A percentile compares a stretch with the other conserved stretches of the same genome.
Evolutionary conservation across 2,888 invertebrate species (phyloP).

Genomic region (Xiphydria camelus): DNA sequence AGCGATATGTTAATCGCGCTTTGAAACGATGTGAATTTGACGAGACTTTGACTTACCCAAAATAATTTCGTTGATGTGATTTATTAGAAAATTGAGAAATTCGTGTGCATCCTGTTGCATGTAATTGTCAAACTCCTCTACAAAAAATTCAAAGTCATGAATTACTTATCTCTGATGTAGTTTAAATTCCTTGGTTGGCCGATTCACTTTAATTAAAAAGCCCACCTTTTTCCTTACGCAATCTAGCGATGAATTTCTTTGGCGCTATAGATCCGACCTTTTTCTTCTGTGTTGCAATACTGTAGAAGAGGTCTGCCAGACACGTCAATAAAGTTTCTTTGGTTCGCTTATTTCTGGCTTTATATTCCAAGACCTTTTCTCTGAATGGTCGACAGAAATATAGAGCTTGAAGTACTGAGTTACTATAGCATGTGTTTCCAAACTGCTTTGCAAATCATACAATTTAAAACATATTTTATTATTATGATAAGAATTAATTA

Average conservation of each 20-base stretch:
- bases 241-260: slow-evolving; percentile 97
- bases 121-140: slow-evolving; percentile 99
- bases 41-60: slow-evolving; percentile 72
- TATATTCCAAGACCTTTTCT: slow-evolving; percentile 97
- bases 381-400: slow-evolving; percentile 99
- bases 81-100: slow-evolving; percentile 98
- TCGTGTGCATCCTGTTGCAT: slow-evolving; percentile 99
- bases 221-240: slow-evolving; percentile 96
- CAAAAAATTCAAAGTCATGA: slow-evolving; percentile 53
- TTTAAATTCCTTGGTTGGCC: too few relatives aligned
- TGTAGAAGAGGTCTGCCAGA: slow-evolving; percentile 97
- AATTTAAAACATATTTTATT: slow-evolving; percentile 3
- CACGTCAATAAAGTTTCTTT: slow-evolving; percentile 98
- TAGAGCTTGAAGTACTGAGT: slow-evolving; percentile 98
- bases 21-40: too few relatives aligned
- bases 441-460: slow-evolving; percentile 67
- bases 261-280: slow-evolving; percentile 99
- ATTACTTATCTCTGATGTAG: not conserved
- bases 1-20: too few relatives aligned
- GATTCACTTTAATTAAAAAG: slow-evolving; percentile 6
- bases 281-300: slow-evolving; percentile 99
- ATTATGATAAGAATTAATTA: slow-evolving; percentile 7
- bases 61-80: slow-evolving; percentile 97
- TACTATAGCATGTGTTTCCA: slow-evolving; percentile 99
- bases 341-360: slow-evolving; percentile 91